These are phyloP conservation scores for Clupea harengus DNA, from an alignment of 2,113 vertebrate species.

Conservation along the genomic window DNA sequence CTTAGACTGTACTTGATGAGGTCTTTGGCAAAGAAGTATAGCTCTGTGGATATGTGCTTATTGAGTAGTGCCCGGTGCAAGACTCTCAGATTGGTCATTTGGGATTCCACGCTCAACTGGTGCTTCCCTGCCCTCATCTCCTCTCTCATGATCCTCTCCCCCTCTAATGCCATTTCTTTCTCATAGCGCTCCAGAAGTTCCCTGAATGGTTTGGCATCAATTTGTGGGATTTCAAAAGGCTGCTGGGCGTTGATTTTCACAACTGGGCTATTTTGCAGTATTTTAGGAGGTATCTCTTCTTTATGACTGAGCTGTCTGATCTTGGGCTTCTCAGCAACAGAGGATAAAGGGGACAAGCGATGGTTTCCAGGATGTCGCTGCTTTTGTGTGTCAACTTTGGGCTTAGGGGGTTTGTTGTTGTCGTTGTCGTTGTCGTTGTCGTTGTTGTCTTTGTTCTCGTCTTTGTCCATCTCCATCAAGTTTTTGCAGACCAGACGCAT, in stretches of 20 bases:
- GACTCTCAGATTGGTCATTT: neutral
- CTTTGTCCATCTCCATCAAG: neutral
- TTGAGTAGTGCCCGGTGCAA: neutral
- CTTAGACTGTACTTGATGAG: neutral
- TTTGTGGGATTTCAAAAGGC: neutral
- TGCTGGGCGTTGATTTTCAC: neutral
- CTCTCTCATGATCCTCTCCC: neutral
- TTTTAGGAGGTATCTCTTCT: neutral
- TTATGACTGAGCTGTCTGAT: neutral
- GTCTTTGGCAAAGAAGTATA: neutral
- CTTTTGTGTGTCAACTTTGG: neutral
- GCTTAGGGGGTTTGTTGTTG: neutral
- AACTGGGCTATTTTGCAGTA: neutral
- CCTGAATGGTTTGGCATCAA: neutral
- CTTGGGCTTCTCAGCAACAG: neutral
- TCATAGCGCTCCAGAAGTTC: neutral
- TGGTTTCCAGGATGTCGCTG: neutral
- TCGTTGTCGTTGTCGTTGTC: neutral
- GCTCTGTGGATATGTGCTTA: neutral
- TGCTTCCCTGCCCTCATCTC: neutral
- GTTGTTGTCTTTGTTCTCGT: neutral
- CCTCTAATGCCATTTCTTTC: neutral
- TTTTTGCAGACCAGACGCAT: neutral
- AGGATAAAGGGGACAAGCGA: neutral
- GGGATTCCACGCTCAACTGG: neutral